Base-by-base conservation (phyloP, 2,113 vertebrate genomes). In the Oreochromis tanganicae region DNA sequence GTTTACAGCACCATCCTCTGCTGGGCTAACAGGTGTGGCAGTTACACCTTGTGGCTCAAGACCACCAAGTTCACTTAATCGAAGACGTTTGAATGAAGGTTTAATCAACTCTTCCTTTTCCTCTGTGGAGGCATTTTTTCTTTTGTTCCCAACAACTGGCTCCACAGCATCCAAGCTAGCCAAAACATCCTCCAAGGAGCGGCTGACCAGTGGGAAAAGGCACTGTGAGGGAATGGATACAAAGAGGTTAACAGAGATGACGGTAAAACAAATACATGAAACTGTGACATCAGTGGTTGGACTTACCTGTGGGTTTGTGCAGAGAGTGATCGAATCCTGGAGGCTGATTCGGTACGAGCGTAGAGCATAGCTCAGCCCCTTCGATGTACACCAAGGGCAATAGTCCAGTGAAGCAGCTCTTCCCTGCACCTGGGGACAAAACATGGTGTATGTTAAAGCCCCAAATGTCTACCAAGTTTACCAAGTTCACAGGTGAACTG, bases 161-260 rank as follows among this genome's bases (percentile, higher is more conserved):
- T 91, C 90, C 92, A 93, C 94, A n/a, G 89, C 88, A 17, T 48
- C 93, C 36, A 95, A 96, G 95, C 94, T 94, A 85, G 93, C 91
- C 93, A 98, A 93, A 88, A 98, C 91, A 88, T 97, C 97, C 93
- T 95, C 97, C 93, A 98, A 88, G 7, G 98, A 95, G 54, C 93
- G 96, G 92, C 94, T 97, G 87, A 98, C 98, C 92, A 99, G 94
- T 16, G 99, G 99, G 93, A 98, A 99, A 88, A 99, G 97, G 93
- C 98, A 99, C 99, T 99, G 3, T 10, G 55, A 5, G 38, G 59
- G n/a, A 89, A 88, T 84, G 54, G 86, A 82, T 3, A 43, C 2
- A 21, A 14, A 83, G 32, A 34, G 9, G 66, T 88, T 73, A 90
- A 46, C 9, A 1, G 8, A 9, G 6, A 24, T 29, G 19, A 2